phyloP scores from a whole-genome alignment of 2,113 vertebrate genomes.

The Prinia subflava region DNA sequence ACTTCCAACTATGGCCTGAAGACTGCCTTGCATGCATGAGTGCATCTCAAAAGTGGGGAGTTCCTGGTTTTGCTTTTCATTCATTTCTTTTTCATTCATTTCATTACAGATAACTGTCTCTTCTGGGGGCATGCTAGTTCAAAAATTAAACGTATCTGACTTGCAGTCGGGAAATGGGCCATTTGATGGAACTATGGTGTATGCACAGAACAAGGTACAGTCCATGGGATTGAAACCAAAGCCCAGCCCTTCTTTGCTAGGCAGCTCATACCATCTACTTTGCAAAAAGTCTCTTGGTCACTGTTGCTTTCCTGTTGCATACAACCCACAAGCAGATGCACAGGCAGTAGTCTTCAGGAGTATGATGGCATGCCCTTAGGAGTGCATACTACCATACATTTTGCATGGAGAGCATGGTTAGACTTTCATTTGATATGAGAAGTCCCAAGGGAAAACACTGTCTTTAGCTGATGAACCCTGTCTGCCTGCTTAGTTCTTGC shows the following conservation, averaged over 20 bases:
- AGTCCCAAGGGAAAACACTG: background rate
- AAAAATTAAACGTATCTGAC: slow-evolving; percentile 81
- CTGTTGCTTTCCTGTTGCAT: background rate
- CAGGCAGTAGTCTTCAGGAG: background rate
- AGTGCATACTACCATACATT: background rate
- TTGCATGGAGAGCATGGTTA: background rate
- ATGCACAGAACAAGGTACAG: slow-evolving; percentile 87
- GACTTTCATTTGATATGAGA: background rate
- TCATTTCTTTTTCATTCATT: background rate
- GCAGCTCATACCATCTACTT: background rate
- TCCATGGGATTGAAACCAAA: background rate
- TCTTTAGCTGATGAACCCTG: background rate
- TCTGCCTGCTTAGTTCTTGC: background rate
- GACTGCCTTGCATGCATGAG: background rate
- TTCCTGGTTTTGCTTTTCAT: slow-evolving; percentile 47
- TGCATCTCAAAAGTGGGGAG: background rate
- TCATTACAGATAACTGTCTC: slow-evolving; percentile 82
- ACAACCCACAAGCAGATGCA: background rate
- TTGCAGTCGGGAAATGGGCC: slow-evolving; percentile 79
- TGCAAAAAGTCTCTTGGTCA: background rate
- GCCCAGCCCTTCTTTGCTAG: background rate
- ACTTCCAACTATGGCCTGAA: background rate
- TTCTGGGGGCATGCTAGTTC: slow-evolving; percentile 87
- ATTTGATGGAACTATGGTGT: slow-evolving; percentile 85
- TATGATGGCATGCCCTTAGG: background rate